phyloP scores from a whole-genome alignment of 2,797 vertebrate species.

The Hyperoplus lanceolatus region DNA sequence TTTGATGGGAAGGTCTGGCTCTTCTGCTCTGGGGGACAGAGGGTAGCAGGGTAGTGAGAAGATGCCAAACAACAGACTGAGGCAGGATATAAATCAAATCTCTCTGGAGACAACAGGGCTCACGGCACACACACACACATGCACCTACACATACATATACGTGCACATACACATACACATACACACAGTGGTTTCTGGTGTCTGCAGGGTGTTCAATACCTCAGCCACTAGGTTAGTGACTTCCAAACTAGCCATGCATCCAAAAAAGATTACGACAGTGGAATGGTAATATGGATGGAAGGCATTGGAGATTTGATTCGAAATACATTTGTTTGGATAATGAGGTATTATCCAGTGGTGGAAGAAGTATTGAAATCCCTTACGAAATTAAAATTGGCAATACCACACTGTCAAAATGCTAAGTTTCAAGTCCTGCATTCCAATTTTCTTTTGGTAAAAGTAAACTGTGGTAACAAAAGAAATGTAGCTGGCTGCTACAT shows the following conservation, averaged over 20 bases:
- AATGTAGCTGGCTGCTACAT: neutral
- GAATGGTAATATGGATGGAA: constrained; percentile 42
- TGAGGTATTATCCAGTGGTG: neutral
- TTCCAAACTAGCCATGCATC: constrained; percentile 57
- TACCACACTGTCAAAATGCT: neutral
- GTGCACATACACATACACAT: constrained; percentile 34
- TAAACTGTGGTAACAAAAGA: neutral
- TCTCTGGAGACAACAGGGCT: constrained; percentile 74
- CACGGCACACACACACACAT: constrained; percentile 36
- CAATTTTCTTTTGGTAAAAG: neutral
- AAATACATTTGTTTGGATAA: constrained; percentile 9
- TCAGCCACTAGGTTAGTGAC: constrained; percentile 71
- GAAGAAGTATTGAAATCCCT: neutral
- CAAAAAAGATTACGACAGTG: constrained; percentile 50
- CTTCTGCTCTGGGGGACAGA: constrained; percentile 61
- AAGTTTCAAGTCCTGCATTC: neutral
- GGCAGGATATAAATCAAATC: constrained; percentile 82
- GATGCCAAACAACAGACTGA: constrained; percentile 80
- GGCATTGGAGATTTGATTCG: constrained; percentile 16
- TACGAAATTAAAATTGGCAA: neutral
- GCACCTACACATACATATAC: constrained; percentile 20
- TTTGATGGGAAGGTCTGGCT: constrained; percentile 71
- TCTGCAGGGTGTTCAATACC: constrained; percentile 45
- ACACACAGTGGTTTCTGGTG: constrained; percentile 44
- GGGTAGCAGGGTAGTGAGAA: constrained; percentile 67